Base-by-base conservation (phyloP, 2,888 invertebrate genomes). In the Coelinius sp. region DNA sequence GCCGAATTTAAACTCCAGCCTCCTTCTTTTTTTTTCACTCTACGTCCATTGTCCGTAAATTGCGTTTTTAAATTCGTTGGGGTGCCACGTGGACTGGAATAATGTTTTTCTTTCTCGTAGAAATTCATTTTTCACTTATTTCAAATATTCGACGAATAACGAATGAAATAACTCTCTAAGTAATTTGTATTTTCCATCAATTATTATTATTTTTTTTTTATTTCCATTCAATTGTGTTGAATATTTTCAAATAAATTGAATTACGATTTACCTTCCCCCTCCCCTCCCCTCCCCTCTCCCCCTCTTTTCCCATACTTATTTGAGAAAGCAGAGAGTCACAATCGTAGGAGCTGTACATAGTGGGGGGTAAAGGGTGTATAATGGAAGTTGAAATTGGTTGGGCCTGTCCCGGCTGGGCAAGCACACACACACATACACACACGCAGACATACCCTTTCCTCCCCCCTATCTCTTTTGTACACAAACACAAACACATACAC, bases 321-420 rank as follows among this genome's bases (percentile, higher is more conserved):
- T 70, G 20, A 85, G 82, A 84, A 84, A 82, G 76, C 80, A 83
- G 80, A 80, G 80, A 79, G 80, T 79, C 79, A 80, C 80, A 74
- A 41, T 69, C 70, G 38, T 70, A 44, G 41, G 31, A 35, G 35
- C 10, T 17, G 31, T 0, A 1, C 6, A 14, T 8, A n/a, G 24
- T 14, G 46, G n/a, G 44, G 31, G 46, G 65, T 65, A 65, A 82
- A 83, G 86, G 84, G 83, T 84, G 85, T 83, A 85, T 87, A 87
- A 86, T 87, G 86, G 86, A 86, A 86, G 85, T 86, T 85, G 86
- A 86, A 87, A 87, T 87, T 87, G 86, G 86, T 87, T 83, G 86
- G 85, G 84, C 86, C 85, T 85, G 86, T 86, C 85, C 85, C 82
- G 86, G 78, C 81, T 82, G 85, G 84, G 84, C 84, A 81, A 82